phyloP scores from a whole-genome alignment of 2,113 vertebrate genomes.

The Orcinus orca region DNA sequence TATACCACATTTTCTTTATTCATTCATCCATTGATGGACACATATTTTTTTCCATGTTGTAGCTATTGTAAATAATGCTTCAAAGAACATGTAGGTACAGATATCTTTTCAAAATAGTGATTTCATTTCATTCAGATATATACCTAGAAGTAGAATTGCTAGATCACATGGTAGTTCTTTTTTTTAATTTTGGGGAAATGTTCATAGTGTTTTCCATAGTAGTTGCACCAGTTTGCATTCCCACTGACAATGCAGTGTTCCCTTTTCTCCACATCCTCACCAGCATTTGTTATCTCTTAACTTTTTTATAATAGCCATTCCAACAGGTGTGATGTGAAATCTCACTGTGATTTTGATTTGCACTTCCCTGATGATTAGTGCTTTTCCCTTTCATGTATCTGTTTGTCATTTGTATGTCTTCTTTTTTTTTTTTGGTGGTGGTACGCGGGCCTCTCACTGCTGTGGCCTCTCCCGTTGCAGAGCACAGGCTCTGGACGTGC shows the following conservation, averaged over 20 bases:
- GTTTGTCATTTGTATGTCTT: not conserved
- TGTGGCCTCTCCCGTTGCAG: too few species aligned
- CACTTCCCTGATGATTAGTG: not conserved
- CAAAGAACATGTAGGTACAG: not conserved
- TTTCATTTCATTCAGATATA: not conserved
- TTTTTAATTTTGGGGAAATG: not conserved
- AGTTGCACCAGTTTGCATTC: not conserved
- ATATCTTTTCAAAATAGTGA: not conserved
- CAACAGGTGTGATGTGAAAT: not conserved
- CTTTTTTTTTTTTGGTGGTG: too few species aligned
- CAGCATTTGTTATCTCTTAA: not conserved
- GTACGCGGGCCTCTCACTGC: too few species aligned
- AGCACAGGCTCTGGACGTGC: too few species aligned
- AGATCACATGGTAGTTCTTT: not conserved
- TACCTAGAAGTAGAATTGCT: not conserved
- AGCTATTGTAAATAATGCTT: not conserved
- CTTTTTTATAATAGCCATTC: not conserved
- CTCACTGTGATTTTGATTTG: not conserved
- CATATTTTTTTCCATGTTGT: not conserved
- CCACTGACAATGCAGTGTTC: not conserved
- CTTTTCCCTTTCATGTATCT: not conserved
- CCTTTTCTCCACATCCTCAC: not conserved
- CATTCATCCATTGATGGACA: not conserved
- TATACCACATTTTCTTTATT: not conserved
- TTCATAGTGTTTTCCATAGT: not conserved